Evolutionary conservation across 2,113 vertebrate genomes (phyloP).

Genomic region (Ctenodactylus gundi): DNA sequence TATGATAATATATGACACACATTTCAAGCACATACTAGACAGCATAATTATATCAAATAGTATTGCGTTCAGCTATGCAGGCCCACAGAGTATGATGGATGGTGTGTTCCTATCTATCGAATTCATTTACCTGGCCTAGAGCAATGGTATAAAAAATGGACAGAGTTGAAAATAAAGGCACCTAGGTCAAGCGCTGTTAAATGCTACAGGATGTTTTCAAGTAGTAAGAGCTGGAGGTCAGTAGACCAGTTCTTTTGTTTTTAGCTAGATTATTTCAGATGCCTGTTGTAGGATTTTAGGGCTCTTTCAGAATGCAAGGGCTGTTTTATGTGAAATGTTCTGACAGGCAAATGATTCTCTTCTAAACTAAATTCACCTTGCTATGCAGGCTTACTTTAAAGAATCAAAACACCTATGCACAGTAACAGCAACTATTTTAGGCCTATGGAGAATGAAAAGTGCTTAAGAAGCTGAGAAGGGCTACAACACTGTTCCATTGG

Average conservation of each 20-base stretch:
- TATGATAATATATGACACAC: constrained; percentile 96
- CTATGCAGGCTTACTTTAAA: background rate
- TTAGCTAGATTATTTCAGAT: constrained; percentile 81
- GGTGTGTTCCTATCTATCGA: constrained; percentile 76
- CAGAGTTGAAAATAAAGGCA: constrained; percentile 78
- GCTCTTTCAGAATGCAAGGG: constrained; percentile 80
- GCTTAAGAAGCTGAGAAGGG: background rate
- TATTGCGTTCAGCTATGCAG: constrained; percentile 78
- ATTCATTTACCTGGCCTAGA: constrained; percentile 82
- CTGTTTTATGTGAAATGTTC: constrained; percentile 66
- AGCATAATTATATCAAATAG: constrained; percentile 92
- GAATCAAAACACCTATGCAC: constrained; percentile 24
- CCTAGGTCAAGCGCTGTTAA: constrained; percentile 77
- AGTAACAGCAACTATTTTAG: constrained; percentile 52
- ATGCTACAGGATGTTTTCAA: constrained; percentile 63
- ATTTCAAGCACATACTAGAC: constrained; percentile 92
- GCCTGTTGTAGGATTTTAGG: constrained; percentile 78
- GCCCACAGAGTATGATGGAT: constrained; percentile 83
- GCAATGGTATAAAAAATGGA: constrained; percentile 83
- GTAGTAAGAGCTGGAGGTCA: constrained; percentile 75
- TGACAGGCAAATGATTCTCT: constrained; percentile 30
- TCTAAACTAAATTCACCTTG: constrained; percentile 58
- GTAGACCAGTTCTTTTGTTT: constrained; percentile 74
- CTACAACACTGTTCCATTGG: background rate
- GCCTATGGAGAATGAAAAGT: background rate